Conservation (phyloP, 2,113 vertebrate genomes). For the Colaptes auratus region DNA sequence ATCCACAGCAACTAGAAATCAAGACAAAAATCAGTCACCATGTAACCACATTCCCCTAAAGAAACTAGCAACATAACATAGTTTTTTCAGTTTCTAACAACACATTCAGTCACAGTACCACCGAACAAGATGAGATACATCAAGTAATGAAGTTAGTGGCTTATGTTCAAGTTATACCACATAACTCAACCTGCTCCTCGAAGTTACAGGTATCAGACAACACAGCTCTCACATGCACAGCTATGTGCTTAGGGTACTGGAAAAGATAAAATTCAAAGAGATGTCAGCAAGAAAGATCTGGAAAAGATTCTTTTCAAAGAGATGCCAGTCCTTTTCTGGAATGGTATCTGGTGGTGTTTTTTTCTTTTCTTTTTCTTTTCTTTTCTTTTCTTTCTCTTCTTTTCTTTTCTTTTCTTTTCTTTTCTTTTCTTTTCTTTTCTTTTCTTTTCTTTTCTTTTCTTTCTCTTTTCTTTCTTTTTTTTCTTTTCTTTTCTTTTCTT, state of each 20-base stretch:
- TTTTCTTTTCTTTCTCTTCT: no score
- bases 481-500: no score
- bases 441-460: no score
- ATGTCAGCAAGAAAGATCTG: neutral
- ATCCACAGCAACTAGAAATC: conserved; percentile 39
- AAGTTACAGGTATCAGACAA: neutral
- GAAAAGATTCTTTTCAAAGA: no score
- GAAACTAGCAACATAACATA: neutral
- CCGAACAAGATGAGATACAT: neutral
- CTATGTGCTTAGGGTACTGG: neutral
- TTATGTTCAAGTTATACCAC: neutral
- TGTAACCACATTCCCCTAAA: neutral
- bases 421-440: no score
- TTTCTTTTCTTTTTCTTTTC: neutral
- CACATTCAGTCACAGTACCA: neutral
- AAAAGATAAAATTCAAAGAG: neutral
- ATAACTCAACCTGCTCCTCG: neutral
- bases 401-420: no score
- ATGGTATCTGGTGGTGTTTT: neutral
- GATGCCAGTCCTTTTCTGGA: no score
- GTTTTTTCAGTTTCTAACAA: conserved; percentile 30
- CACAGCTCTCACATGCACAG: neutral
- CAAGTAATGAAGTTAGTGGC: neutral
- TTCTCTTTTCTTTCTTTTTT: no score
- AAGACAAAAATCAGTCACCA: conserved; percentile 29